phyloP scores from a whole-genome alignment of 2,888 invertebrate species.

The Cataglyphis albicans region DNA sequence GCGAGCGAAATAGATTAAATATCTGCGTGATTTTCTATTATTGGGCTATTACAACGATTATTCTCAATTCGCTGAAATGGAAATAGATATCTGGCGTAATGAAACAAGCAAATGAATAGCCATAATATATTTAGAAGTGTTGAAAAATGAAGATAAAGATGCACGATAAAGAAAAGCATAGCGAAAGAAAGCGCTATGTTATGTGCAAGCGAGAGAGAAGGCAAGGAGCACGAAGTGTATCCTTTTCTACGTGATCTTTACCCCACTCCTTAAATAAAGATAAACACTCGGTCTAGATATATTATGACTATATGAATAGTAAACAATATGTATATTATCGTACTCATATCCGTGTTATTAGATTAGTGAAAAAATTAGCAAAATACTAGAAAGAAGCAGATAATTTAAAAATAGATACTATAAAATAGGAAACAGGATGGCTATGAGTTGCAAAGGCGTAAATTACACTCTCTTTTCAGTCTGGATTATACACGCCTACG shows the following conservation, averaged over 20 bases:
- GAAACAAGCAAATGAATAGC: neutral
- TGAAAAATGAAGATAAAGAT: too few species aligned
- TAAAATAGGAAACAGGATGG: too few species aligned
- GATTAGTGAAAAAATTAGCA: neutral
- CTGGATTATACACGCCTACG: neutral
- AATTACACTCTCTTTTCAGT: slow-evolving; percentile 4
- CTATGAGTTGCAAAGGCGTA: neutral
- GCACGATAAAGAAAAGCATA: neutral
- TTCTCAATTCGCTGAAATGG: neutral
- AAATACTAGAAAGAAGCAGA: neutral
- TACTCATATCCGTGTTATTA: neutral
- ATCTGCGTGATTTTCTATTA: neutral
- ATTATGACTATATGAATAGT: too few species aligned
- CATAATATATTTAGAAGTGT: too few species aligned
- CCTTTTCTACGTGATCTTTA: too few species aligned
- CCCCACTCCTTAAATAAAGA: too few species aligned
- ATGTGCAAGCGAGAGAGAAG: too few species aligned
- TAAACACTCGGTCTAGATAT: too few species aligned
- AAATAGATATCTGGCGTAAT: neutral
- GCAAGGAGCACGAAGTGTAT: too few species aligned
- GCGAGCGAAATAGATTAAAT: neutral
- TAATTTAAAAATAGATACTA: neutral
- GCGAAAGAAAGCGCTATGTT: too few species aligned
- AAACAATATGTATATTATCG: too few species aligned
- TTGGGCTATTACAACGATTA: neutral